A percentile compares a stretch with the other conserved stretches of the same genome.
Evolutionary conservation across 1,140 invertebrate species (phyloP).

Genomic region (Drosophila paulistorum): DNA sequence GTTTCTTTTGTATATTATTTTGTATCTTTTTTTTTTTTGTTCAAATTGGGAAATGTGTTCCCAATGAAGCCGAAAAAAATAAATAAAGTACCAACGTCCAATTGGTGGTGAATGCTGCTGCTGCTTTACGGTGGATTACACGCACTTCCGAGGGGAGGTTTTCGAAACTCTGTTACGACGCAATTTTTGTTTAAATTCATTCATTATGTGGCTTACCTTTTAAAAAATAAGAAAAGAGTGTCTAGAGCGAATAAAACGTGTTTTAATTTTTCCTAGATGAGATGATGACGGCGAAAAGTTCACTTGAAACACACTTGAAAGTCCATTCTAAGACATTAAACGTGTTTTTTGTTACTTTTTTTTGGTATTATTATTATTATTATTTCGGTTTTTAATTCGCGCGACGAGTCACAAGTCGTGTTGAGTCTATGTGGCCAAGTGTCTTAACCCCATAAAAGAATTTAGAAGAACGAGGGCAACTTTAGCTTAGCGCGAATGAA

Average conservation of each 20-base stretch:
- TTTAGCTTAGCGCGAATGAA: constrained; percentile 54
- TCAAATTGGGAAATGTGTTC: constrained; percentile 2
- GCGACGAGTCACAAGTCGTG: constrained; percentile 27
- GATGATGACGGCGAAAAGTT: not conserved
- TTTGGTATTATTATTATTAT: constrained; percentile 27
- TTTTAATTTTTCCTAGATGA: constrained; percentile 6
- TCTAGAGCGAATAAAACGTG: constrained; percentile 5
- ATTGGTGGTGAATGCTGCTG: constrained; percentile 4
- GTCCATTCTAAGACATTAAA: constrained; percentile 38
- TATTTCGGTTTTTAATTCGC: constrained; percentile 43
- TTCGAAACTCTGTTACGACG: constrained; percentile 9
- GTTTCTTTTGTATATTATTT: not conserved
- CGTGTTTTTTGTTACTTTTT: constrained; percentile 42
- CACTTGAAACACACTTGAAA: constrained; percentile 2
- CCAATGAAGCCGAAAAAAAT: not conserved
- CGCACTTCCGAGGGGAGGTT: constrained; percentile 3
- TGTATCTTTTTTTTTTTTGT: not conserved
- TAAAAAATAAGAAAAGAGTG: not conserved
- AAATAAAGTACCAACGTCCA: not conserved
- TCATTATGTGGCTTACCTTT: not conserved
- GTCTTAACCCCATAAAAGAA: constrained; percentile 25
- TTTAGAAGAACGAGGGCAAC: constrained; percentile 32
- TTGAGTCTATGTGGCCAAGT: constrained; percentile 24
- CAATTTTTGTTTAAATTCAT: not conserved
- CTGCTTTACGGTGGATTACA: not conserved